Evolutionary conservation across 2,113 vertebrate genomes (phyloP), one percentile per base, ranked within the genome.

Genomic region (Syngnathus typhle): DNA sequence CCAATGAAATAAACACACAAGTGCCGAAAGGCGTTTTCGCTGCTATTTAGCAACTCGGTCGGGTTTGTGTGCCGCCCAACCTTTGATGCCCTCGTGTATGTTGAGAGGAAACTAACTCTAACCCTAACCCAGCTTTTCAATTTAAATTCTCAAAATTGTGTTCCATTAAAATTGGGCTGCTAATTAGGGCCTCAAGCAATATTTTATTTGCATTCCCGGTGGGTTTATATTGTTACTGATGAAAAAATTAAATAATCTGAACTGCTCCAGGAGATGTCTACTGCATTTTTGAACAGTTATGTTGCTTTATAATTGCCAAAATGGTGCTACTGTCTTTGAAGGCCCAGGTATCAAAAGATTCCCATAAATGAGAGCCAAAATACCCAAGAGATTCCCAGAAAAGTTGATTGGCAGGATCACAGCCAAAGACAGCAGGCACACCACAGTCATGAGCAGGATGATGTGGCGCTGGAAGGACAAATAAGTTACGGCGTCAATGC

Each of bases 391-490:
- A 73, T 91, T 90, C 49, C 97, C 97, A 0, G 91, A 93, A 88
- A 98, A 92, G 92, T 98, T 99, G 91, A 99, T 85, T 0, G 97
- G 97, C 74, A 99, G 88, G 84, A 99, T 94, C 69, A 98, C 84
- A 19, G 93, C 92, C 85, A 98, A 87, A 0, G 96, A 99, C 52
- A 97, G 92, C 84, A 98, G 83, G 68, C 95, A 96, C 78, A 97
- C 88, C 72, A 96, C 84, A 1, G 91, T 89, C 82, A 95, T 85
- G 49, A 94, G 92, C 74, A 95, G 84, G 79, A 99, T 92, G 73
- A 98, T 91, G 83, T 99, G 95, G 61, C 95, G 94, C 88, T 99
- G 97, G 89, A 98, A 98, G 82, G 89, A 95, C 85, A 99, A 92
- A 92, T 98, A 98, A 52, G 92, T 96, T 73, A 94, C 92, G 1